These are phyloP conservation scores for Eupleurogrammus muticus DNA, from an alignment of 2,797 vertebrate species.

Conservation along the genomic window DNA sequence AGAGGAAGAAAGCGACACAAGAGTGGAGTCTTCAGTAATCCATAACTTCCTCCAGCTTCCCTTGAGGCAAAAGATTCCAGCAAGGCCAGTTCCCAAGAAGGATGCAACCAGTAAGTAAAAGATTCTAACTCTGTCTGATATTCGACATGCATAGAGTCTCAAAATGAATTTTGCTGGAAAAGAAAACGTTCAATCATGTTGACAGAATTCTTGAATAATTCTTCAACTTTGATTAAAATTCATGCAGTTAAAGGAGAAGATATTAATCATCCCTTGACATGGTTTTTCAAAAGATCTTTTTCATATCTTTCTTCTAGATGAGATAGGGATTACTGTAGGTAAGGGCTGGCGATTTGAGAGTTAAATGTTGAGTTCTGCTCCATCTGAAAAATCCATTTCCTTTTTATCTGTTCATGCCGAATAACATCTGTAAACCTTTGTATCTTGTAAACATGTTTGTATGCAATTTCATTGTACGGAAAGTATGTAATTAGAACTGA, in stretches of 20 bases:
- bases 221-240: too few species aligned
- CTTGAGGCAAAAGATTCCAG: constrained; percentile 41
- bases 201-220: too few species aligned
- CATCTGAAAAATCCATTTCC: constrained; percentile 32
- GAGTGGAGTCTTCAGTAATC: constrained; percentile 31
- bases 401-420: neutral
- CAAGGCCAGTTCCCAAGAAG: constrained; percentile 32
- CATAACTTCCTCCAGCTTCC: constrained; percentile 42
- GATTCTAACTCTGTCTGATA: neutral
- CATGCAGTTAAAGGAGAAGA: neutral
- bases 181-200: neutral
- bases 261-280: neutral
- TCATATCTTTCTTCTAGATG: neutral
- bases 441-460: neutral
- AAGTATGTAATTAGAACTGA: neutral
- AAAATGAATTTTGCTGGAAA: neutral
- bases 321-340: neutral
- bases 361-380: constrained; percentile 2
- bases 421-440: neutral
- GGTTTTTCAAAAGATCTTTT: neutral
- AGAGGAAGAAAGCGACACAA: constrained; percentile 3
- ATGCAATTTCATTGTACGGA: too few species aligned
- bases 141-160: neutral
- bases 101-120: constrained; percentile 70
- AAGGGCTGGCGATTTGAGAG: neutral